Evolutionary conservation across 2,113 vertebrate genomes (phyloP).

Genomic region (Oreochromis tanganicae): DNA sequence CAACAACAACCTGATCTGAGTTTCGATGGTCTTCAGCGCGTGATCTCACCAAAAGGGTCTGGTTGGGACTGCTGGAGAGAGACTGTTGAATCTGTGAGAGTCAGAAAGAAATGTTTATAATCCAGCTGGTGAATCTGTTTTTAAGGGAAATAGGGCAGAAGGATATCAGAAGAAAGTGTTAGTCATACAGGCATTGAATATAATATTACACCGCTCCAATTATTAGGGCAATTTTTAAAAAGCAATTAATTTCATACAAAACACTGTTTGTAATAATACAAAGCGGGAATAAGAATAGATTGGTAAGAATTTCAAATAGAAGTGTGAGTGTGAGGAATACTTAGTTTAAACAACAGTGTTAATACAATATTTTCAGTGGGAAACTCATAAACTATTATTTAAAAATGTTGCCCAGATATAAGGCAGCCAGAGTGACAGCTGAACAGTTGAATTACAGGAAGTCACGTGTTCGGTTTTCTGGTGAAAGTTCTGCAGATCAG

Average conservation of each 20-base stretch:
- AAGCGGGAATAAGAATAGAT: rapidly evolving
- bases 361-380: rapidly evolving
- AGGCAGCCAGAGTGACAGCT: rapidly evolving
- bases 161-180: rapidly evolving
- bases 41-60: conserved; percentile 79
- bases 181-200: rapidly evolving
- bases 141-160: rapidly evolving
- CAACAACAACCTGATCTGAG: conserved; percentile 69
- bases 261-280: rapidly evolving
- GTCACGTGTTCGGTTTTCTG: neutral
- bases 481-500: neutral
- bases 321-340: neutral
- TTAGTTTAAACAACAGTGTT: rapidly evolving
- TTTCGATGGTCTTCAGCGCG: conserved; percentile 66
- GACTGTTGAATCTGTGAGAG: conserved; percentile 69
- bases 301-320: neutral
- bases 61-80: neutral
- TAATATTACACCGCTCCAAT: rapidly evolving
- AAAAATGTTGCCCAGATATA: too few relatives aligned
- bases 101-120: rapidly evolving
- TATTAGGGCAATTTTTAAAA: neutral
- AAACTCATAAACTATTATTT: neutral
- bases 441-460: neutral
- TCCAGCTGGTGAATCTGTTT: neutral
- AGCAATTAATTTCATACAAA: rapidly evolving